Evolutionary conservation across 2,888 invertebrate genomes (phyloP).

Genomic region (Lasioglossum oenotherae): DNA sequence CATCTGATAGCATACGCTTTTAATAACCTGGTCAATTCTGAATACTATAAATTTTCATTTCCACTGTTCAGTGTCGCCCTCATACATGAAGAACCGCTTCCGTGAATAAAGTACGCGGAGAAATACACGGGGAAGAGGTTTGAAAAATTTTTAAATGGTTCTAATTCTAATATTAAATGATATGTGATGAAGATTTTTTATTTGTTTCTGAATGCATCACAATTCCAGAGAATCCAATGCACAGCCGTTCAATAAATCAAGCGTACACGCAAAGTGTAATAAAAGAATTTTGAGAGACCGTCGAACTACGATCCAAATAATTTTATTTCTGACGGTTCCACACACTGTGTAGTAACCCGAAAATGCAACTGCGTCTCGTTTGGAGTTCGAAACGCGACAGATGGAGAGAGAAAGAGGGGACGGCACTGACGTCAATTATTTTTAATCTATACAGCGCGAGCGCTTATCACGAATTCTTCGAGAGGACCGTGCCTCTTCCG

Average conservation of each 20-base stretch:
- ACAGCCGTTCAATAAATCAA: too few relatives aligned
- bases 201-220: too few relatives aligned
- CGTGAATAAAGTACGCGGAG: neutral
- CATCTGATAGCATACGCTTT: neutral
- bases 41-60: neutral
- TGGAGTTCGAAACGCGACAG: neutral
- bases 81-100: too few relatives aligned
- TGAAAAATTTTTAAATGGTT: neutral
- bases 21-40: neutral
- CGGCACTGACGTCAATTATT: slow-evolving; percentile 55
- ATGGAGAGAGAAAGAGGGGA: neutral
- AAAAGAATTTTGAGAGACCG: too few relatives aligned
- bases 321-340: neutral
- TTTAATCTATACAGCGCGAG: slow-evolving; percentile 36
- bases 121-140: neutral
- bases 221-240: too few relatives aligned
- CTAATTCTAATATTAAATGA: neutral
- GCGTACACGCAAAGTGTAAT: too few relatives aligned
- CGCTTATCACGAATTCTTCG: slow-evolving; percentile 29
- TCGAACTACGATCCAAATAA: neutral
- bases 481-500: slow-evolving; percentile 53
- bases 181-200: neutral
- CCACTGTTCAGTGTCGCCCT: neutral
- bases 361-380: neutral
- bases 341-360: neutral